Base-by-base conservation (phyloP, 2,888 invertebrate species). In the Rosalia funebris region DNA sequence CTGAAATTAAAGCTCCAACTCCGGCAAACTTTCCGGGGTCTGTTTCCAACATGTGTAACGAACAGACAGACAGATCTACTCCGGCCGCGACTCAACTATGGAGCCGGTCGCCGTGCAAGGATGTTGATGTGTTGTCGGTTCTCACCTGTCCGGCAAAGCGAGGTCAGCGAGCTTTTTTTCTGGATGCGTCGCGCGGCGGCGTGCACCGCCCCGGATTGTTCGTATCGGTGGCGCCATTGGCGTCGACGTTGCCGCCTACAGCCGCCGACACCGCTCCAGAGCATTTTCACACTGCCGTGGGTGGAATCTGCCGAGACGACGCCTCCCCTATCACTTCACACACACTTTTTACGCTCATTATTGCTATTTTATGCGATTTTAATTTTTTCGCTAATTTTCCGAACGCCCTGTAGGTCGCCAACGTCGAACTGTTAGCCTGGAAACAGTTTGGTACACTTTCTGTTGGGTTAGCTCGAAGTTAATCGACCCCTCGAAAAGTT, bases 401-500 rank as follows among this genome's bases (percentile, higher is more conserved):
- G 52, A 48, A 59, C 59, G 54, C 55, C 56, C 60, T 53, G 54
- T 60, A 60, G 19, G 45, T 47, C 57, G 50, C 36, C 42, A 46
- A 57, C 58, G 55, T 57, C 46, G 63, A 62, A 69, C 68, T 70
- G 68, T 65, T 60, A 69, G 64, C 70, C 72, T 70, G 67, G 70
- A 75, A 71, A 73, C 75, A 74, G 79, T 78, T 78, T 73, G 77
- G 78, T 75, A 77, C 77, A 78, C 72, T 79, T 79, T 79, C 77
- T 72, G 77, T 74, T 75, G 74, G 76, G 77, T 76, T 77, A 71
- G 75, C 77, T 75, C 77, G 75, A 76, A 80, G 80, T 81, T 81
- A 81, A 80, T 81, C 81, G 79, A 80, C 79, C 81, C 80, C 79
- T 79, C 79, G 77, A 71, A 79, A 79, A 80, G 78, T 79, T 81